These are phyloP conservation scores for Apis laboriosa DNA, from an alignment of 1,140 invertebrate genomes.

Conservation along the genomic window DNA sequence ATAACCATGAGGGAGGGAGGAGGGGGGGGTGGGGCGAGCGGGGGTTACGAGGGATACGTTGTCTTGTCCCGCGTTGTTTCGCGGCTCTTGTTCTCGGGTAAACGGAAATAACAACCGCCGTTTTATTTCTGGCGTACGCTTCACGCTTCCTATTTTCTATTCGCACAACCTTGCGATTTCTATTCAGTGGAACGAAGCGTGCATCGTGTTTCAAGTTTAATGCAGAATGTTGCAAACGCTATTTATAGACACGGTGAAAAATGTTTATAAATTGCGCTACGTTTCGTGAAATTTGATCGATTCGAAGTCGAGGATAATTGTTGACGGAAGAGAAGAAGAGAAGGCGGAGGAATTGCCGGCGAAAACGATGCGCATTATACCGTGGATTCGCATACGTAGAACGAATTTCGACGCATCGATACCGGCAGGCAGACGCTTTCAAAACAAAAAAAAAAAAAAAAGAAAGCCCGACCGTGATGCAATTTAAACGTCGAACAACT, in stretches of 20 bases:
- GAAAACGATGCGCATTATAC: too few relatives aligned
- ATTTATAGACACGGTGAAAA: neutral
- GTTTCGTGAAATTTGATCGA: too few relatives aligned
- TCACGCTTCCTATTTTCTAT: slow-evolving; percentile 32
- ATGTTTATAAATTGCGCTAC: too few relatives aligned
- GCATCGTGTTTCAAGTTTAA: neutral
- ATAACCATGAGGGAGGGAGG: slow-evolving; percentile 23
- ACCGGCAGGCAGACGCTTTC: neutral
- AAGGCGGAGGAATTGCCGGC: neutral
- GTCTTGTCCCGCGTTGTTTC: neutral
- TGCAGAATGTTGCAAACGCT: neutral
- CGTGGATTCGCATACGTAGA: neutral
- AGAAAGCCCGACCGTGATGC: slow-evolving; percentile 3
- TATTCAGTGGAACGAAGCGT: neutral
- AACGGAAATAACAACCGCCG: slow-evolving; percentile 21
- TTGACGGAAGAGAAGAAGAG: too few relatives aligned
- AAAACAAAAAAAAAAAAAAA: slow-evolving; percentile 4
- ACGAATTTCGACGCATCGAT: neutral
- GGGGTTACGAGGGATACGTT: too few relatives aligned
- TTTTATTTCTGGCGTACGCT: slow-evolving; percentile 4
- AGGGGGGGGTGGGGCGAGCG: too few relatives aligned
- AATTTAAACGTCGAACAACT: slow-evolving; percentile 16
- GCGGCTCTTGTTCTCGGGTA: too few relatives aligned
- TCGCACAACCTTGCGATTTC: slow-evolving; percentile 2
- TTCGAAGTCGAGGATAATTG: neutral